These are phyloP conservation scores for Pelmatolapia mariae DNA, from an alignment of 2,113 vertebrate species.

Conservation along the genomic window DNA sequence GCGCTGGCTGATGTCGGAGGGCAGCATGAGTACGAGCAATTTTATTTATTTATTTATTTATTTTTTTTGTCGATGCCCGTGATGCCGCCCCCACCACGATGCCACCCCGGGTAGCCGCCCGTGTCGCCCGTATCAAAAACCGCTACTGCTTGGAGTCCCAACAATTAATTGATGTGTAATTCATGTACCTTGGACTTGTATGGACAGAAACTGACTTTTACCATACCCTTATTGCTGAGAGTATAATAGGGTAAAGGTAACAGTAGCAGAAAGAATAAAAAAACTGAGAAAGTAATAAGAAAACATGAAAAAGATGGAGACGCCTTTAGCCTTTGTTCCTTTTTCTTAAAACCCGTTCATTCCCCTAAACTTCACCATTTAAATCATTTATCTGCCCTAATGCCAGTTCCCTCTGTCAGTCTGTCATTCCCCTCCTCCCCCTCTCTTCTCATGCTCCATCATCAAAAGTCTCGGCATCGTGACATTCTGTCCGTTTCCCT, in stretches of 20 bases:
- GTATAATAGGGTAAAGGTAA: background rate
- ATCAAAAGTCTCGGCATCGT: background rate
- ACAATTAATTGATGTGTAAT: background rate
- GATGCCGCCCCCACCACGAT: too few species aligned
- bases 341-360: background rate
- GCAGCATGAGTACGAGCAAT: too few species aligned
- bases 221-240: background rate
- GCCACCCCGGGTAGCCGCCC: too few species aligned
- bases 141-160: background rate
- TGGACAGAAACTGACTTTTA: background rate
- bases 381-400: background rate
- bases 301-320: background rate
- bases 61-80: too few species aligned
- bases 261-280: background rate
- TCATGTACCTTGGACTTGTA: background rate
- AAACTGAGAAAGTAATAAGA: background rate
- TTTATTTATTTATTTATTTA: too few species aligned
- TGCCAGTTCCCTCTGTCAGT: background rate
- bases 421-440: background rate
- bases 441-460: constrained; percentile 45
- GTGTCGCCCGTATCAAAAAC: too few species aligned
- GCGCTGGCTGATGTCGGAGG: too few species aligned
- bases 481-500: constrained; percentile 37
- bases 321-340: background rate
- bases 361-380: background rate